Base-by-base conservation (phyloP, 2,888 invertebrate species). In the Schizaphis graminum region DNA sequence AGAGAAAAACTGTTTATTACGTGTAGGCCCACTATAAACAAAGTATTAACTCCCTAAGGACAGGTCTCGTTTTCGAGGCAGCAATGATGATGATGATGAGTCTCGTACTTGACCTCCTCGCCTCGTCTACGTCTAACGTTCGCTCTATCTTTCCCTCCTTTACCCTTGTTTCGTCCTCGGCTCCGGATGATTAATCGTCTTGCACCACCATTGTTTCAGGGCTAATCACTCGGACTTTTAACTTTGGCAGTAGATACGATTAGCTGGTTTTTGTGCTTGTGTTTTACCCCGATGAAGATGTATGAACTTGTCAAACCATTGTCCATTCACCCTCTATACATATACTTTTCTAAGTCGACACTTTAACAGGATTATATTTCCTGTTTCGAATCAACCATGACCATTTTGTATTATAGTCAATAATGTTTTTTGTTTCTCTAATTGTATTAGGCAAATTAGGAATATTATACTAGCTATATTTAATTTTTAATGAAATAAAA, bases 161-260 rank as follows among this genome's bases (percentile, higher is more conserved):
- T 84, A 24, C 85, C 28, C 86, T 49, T 85, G 61, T 77, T 41
- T 41, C 77, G 35, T 26, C 56, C 56, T 21, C 91, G 11, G 61
- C 28, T 35, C 93, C 57, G n/a, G 91, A 94, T 94, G 94, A 94
- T 94, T 94, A 94, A 94, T 94, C 86, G 94, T 91, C 94, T 91
- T 28, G 86, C 61, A 13, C 85, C 86, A 91, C 94, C 94, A 94
- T 94, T 94, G 94, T 94, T 91, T 67, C 94, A 91, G 91, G 94
- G 94, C 94, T 94, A 94, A 94, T 94, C 94, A 94, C 94, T 94
- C 94, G 90, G 94, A 94, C 94, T 94, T 94, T 94, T 94, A 94
- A 94, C 94, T 94, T 91, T 67, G 90, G 94, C 94, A 90, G 93
- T 85, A 89, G 89, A 94, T 86, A 94, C 94, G 94, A 94, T 94